Percentiles rank a stretch among this genome's conserved stretches.
These are phyloP conservation scores for Ephialtes manifestator DNA, from an alignment of 2,888 invertebrate genomes.

Conservation along the genomic window DNA sequence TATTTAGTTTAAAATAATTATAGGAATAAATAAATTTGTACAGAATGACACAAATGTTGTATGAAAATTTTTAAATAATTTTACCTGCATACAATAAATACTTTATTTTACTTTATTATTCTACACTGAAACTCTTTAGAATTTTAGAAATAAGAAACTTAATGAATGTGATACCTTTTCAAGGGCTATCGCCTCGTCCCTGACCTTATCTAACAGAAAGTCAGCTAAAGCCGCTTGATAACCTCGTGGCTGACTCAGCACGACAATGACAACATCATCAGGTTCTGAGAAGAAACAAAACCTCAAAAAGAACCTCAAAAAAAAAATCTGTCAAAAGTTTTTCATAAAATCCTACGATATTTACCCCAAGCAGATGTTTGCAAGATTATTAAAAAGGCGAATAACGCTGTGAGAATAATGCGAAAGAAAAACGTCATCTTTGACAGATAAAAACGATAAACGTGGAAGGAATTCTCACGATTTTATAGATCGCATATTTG, in stretches of 20 bases:
- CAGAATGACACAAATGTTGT: no score
- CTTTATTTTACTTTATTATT: no score
- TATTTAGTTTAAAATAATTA: no score
- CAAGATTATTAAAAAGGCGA: constrained; percentile 11
- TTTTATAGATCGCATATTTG: background rate
- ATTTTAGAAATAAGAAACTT: background rate
- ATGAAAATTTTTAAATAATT: no score
- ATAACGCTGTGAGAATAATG: constrained; percentile 10
- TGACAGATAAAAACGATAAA: constrained; percentile 8
- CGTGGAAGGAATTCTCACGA: background rate
- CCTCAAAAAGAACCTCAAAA: background rate
- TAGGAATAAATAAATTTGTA: no score
- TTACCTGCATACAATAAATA: no score
- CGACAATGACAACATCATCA: constrained; percentile 88
- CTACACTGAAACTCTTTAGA: no score
- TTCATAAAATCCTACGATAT: background rate
- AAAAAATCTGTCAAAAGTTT: background rate
- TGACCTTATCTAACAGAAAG: constrained; percentile 87
- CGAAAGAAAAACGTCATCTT: constrained; percentile 27
- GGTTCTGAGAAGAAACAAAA: constrained; percentile 85
- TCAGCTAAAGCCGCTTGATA: constrained; percentile 89
- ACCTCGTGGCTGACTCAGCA: constrained; percentile 90
- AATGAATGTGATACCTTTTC: constrained; percentile 75
- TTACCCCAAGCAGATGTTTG: constrained; percentile 49
- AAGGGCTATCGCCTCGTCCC: constrained; percentile 87